phyloP scores from a whole-genome alignment of 2,888 invertebrate genomes.

The Cryptus armator region DNA sequence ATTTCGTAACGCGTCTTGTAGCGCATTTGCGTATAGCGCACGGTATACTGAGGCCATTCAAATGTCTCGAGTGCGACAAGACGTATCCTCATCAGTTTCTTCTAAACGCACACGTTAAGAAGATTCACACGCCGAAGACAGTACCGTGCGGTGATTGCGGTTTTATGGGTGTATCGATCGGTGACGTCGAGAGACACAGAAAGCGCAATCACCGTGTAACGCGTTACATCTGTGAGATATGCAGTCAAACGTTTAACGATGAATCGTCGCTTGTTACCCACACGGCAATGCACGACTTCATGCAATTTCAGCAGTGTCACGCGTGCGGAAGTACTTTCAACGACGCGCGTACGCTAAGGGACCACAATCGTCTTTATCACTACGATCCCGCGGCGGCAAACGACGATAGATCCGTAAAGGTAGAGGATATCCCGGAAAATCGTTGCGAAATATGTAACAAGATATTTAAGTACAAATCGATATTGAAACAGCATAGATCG shows the following conservation, averaged over 20 bases:
- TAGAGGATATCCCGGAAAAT: slow-evolving; percentile 66
- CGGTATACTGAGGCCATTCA: slow-evolving; percentile 79
- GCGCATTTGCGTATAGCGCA: slow-evolving; percentile 78
- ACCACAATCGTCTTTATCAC: slow-evolving; percentile 76
- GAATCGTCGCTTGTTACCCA: slow-evolving; percentile 73
- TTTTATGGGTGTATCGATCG: slow-evolving; percentile 77
- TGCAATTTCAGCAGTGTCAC: slow-evolving; percentile 76
- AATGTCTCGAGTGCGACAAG: slow-evolving; percentile 78
- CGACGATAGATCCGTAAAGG: slow-evolving; percentile 14
- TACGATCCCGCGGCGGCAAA: slow-evolving; percentile 67
- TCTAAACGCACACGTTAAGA: slow-evolving; percentile 80
- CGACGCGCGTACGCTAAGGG: slow-evolving; percentile 75
- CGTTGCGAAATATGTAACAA: slow-evolving; percentile 76
- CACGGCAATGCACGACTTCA: slow-evolving; percentile 75
- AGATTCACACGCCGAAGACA: slow-evolving; percentile 77
- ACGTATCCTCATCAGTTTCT: slow-evolving; percentile 79
- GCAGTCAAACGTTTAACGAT: slow-evolving; percentile 75
- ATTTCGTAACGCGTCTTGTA: slow-evolving; percentile 79
- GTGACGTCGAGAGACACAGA: slow-evolving; percentile 77
- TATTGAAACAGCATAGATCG: slow-evolving; percentile 78
- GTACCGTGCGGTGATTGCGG: slow-evolving; percentile 76
- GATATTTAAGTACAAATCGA: slow-evolving; percentile 76
- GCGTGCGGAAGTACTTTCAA: slow-evolving; percentile 76
- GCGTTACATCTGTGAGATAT: slow-evolving; percentile 76
- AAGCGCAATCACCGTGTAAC: slow-evolving; percentile 72